Evolutionary conservation across 2,113 vertebrate species (phyloP).

Genomic region (Anseranas semipalmata): DNA sequence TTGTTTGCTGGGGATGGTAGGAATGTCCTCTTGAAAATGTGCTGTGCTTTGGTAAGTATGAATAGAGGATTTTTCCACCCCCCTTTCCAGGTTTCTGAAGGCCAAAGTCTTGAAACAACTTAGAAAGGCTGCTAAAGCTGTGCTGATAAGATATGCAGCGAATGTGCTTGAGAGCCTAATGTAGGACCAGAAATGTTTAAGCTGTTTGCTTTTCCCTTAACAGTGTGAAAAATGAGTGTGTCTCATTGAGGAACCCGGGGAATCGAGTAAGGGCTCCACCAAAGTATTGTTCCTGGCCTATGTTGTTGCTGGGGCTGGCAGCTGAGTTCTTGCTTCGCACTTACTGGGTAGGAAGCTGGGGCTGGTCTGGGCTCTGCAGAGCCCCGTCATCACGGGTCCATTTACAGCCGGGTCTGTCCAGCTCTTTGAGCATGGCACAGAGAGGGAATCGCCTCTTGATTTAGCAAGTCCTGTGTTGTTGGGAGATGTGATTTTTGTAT

Average conservation of each 20-base stretch:
- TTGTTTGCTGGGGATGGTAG: constrained; percentile 47
- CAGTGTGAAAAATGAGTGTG: constrained; percentile 41
- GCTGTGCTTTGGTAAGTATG: background rate
- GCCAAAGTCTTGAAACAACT: constrained; percentile 48
- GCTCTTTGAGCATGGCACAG: background rate
- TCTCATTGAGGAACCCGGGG: background rate
- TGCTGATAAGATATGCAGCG: constrained; percentile 46
- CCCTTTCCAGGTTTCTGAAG: constrained; percentile 30
- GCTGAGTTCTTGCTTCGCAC: background rate
- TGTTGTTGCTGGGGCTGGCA: background rate
- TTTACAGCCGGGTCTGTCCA: background rate
- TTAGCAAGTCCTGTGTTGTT: background rate
- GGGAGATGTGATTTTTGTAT: background rate
- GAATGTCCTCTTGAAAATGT: constrained; percentile 48
- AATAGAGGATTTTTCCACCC: constrained; percentile 30
- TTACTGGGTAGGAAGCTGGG: background rate
- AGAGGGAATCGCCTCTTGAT: background rate
- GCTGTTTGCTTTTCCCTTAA: constrained; percentile 48
- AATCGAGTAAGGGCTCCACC: background rate
- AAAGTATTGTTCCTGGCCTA: background rate
- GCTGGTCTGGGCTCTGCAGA: background rate
- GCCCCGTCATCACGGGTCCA: background rate
- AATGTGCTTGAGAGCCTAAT: constrained; percentile 1
- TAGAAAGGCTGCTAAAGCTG: constrained; percentile 20
- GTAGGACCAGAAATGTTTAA: constrained; percentile 32